phyloP scores from a whole-genome alignment of 2,888 invertebrate genomes.

The Caenorhabditis auriculariae region DNA sequence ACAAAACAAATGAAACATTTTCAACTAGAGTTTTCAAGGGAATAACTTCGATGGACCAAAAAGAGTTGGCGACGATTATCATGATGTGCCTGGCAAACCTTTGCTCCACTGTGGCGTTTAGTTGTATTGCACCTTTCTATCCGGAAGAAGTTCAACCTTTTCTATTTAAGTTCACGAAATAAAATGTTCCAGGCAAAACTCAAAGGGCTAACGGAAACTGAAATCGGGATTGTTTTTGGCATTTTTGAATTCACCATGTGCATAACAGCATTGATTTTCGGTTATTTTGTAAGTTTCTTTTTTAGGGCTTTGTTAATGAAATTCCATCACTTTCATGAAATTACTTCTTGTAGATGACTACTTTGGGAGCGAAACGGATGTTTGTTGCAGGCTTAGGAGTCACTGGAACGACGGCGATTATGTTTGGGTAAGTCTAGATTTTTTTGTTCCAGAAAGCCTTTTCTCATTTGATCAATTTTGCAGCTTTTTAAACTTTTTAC shows the following conservation, averaged over 20 bases:
- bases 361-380: constrained; percentile 78
- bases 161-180: background rate
- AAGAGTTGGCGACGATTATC: constrained; percentile 52
- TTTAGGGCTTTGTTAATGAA: background rate
- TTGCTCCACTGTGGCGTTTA: constrained; percentile 61
- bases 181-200: constrained; percentile 33
- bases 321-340: background rate
- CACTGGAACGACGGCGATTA: constrained; percentile 79
- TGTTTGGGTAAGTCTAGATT: constrained; percentile 75
- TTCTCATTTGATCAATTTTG: background rate
- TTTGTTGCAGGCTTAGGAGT: constrained; percentile 82
- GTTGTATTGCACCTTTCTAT: constrained; percentile 63
- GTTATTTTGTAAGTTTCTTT: constrained; percentile 56
- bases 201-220: constrained; percentile 58
- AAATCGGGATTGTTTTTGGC: constrained; percentile 63
- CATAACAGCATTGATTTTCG: constrained; percentile 60
- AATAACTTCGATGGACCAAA: constrained; percentile 26
- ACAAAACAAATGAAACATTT: too few relatives aligned
- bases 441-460: background rate
- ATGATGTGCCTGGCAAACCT: constrained; percentile 62
- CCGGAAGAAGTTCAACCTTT: constrained; percentile 46
- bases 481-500: constrained; percentile 59
- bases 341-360: constrained; percentile 72
- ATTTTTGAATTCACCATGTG: constrained; percentile 62
- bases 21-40: too few relatives aligned